Base-by-base conservation (phyloP, 2,797 vertebrate genomes). In the Phrynocephalus vlangalii region DNA sequence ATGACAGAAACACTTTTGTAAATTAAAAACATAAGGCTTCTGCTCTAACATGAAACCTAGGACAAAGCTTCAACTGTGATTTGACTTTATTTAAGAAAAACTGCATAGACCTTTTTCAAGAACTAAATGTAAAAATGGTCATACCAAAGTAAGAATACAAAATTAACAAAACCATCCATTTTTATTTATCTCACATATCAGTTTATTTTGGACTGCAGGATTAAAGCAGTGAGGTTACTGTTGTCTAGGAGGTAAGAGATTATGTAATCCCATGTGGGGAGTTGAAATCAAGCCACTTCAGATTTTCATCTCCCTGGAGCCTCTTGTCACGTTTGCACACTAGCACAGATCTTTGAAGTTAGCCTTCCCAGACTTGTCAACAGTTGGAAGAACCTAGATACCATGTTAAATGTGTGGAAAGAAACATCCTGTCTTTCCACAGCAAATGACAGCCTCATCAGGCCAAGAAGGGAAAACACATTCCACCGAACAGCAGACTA, bases 361-460 rank as follows among this genome's bases (percentile, higher is more conserved):
- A 79, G 75, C 24, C 44, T 85, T 91, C 92, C 87, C 86, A 90
- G 89, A 78, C 79, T 83, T 87, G 84, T 86, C 89, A 92, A 79
- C 52, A 83, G 82, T 1, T 73, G 52, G 77, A 83, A 90, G 84
- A 87, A 67, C 67, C 52, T 70, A 52, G 82, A 86, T 76, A 50
- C 10, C 48, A 76, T 73, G 15, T 52, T 83, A 79, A 56, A 67
- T 5, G 24, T 68, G 81, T 75, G 52, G 28, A 88, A 91, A 44
- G 38, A 88, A 89, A 33, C 16, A 79, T 87, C 86, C 72, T 76
- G 72, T 79, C 71, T 5, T 79, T 73, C 56, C 81, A 84, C 20
- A 86, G 24, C 68, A 81, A 83, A 38, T 3, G 5, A 70, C 33
- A 77, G 24, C 67, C 84, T 86, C 75, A 75, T 0, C 0, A 81